These are phyloP conservation scores for Pseudobourletiella spinata DNA, from an alignment of 1,140 invertebrate species.

Conservation along the genomic window DNA sequence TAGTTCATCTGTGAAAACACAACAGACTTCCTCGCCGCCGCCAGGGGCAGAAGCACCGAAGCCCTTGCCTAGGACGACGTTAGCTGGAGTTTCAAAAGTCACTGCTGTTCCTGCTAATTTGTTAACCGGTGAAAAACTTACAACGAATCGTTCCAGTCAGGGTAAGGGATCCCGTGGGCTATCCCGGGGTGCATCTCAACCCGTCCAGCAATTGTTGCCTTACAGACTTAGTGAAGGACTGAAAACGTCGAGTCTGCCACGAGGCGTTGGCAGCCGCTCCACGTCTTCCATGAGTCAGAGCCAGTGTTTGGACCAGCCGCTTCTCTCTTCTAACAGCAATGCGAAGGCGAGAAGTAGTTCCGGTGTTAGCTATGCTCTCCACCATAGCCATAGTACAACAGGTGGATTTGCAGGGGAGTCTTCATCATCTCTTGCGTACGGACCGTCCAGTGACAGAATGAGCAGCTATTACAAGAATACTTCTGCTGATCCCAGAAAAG, in stretches of 20 bases:
- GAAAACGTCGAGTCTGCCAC: constrained; percentile 29
- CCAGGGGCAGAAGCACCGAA: constrained; percentile 5
- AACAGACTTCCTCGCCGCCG: background rate
- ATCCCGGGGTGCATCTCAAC: background rate
- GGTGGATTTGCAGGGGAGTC: constrained; percentile 1
- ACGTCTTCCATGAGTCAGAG: constrained; percentile 20
- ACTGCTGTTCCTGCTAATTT: background rate
- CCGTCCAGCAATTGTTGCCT: constrained; percentile 33
- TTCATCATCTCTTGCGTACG: constrained; percentile 13
- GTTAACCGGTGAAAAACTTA: background rate
- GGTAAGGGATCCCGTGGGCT: constrained; percentile 4
- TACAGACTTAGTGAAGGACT: constrained; percentile 27
- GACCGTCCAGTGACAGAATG: constrained; percentile 25
- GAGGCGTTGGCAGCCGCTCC: constrained; percentile 26
- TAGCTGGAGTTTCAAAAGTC: background rate
- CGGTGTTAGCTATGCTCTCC: constrained; percentile 13
- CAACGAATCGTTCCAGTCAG: background rate
- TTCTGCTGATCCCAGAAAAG: background rate
- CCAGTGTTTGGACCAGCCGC: constrained; percentile 16
- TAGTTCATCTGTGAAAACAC: constrained; percentile 22
- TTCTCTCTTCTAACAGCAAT: background rate
- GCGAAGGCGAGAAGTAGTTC: background rate
- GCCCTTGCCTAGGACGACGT: constrained; percentile 6
- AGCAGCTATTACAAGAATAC: constrained; percentile 26
- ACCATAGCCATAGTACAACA: constrained; percentile 19